phyloP scores from a whole-genome alignment of 2,888 invertebrate genomes.

The Catotricha subobsoleta region DNA sequence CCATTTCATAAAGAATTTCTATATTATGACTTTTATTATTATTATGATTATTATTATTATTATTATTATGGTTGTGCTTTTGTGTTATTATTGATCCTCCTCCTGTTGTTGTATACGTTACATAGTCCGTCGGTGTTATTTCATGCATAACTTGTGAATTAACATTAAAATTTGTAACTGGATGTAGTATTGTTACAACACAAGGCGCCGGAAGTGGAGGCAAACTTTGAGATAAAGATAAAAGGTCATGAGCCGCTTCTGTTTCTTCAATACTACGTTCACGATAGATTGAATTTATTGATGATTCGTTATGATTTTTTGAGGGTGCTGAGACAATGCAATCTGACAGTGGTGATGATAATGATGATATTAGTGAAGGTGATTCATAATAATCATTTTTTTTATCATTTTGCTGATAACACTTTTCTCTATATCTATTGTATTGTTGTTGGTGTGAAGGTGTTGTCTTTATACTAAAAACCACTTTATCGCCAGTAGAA shows the following conservation, averaged over 20 bases:
- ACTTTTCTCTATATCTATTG: background rate
- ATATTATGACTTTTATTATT: background rate
- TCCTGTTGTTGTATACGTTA: conserved; percentile 10
- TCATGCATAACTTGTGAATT: conserved; percentile 25
- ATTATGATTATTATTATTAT: background rate
- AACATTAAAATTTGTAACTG: conserved; percentile 27
- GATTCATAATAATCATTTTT: background rate
- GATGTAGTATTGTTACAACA: conserved; percentile 43
- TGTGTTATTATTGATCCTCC: conserved; percentile 7
- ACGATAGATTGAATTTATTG: conserved; percentile 17
- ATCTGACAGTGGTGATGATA: background rate
- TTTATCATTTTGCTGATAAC: background rate
- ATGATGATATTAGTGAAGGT: background rate
- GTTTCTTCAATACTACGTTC: conserved; percentile 63
- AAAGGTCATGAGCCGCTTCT: conserved; percentile 69
- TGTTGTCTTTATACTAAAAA: background rate
- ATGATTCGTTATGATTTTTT: background rate
- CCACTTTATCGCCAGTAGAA: background rate
- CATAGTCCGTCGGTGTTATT: conserved; percentile 11
- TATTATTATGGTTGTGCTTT: conserved; percentile 7
- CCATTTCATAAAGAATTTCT: background rate
- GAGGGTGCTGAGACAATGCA: background rate
- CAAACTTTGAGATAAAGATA: conserved; percentile 56
- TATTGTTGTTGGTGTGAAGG: background rate
- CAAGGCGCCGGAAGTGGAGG: conserved; percentile 57